Evolutionary conservation across 2,113 vertebrate genomes (phyloP), one percentile per base, ranked within the genome.

Genomic region (Dicaeum eximium): DNA sequence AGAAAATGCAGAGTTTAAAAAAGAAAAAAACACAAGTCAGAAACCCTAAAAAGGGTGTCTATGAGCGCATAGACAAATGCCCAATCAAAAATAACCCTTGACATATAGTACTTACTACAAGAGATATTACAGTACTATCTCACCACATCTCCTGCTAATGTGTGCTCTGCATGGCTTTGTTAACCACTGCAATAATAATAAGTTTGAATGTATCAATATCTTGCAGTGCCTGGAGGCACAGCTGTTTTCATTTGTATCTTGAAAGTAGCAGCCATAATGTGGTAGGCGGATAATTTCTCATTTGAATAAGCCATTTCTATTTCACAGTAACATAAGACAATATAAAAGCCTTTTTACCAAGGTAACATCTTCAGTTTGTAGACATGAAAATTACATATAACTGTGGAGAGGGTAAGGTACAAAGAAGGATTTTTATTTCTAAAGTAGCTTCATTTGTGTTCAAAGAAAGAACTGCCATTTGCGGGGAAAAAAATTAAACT

Each of bases 261-360:
- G 56, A 15, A 90, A 80, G 75, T 30, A 90, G 72, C 15, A 88
- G 75, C 58, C 30, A 13, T 86, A 77, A 86, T 20, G 79, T 10
- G 48, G 64, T 80, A 96, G 84, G 72, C 22, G 2, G 82, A 88
- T 92, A 96, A 96, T 90, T 87, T 47, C 75, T 94, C 87, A 83
- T 96, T 74, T 96, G 75, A 95, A 93, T 88, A 93, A 92, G 50
- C 22, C n/a, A 56, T 27, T 88, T 86, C 72, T 90, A 38, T 86
- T 92, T 92, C 75, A 64, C 37, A 56, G 50, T 47, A 86, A 71
- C 7, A 6, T 30, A 83, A 86, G 60, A 92, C 80, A 77, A 73
- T 40, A 87, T 53, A 93, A 92, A 91, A 93, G 44, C 44, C 44
- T n/a, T 86, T 86, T 83, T 84, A 56, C 18, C 56, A 92, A 90